Conservation (phyloP, 2,797 vertebrate species). For the Labeo calbasu region DNA sequence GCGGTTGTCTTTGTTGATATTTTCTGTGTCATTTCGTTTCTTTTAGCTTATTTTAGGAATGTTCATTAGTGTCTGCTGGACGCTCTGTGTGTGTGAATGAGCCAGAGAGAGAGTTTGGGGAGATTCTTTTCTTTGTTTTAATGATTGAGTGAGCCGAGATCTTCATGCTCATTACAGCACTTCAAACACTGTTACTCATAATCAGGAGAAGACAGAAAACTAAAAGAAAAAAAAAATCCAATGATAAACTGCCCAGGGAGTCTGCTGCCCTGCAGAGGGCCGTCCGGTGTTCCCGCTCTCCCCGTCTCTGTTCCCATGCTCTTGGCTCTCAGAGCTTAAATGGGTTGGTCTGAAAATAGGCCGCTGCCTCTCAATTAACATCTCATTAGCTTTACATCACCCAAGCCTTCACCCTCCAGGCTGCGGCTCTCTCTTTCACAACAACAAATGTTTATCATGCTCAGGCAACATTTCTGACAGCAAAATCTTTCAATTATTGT, state of each 20-base stretch:
- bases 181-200: conserved; percentile 63
- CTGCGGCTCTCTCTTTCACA: conserved; percentile 10
- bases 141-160: conserved; percentile 64
- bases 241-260: conserved; percentile 40
- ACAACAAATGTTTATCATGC: conserved; percentile 42
- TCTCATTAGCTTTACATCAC: conserved; percentile 56
- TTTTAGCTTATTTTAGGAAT: conserved; percentile 18
- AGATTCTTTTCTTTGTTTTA: conserved; percentile 63
- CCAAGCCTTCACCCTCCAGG: conserved; percentile 34
- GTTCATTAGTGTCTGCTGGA: conserved; percentile 54
- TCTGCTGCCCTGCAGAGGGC: background rate
- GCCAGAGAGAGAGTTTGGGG: conserved; percentile 29
- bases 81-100: conserved; percentile 41
- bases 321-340: conserved; percentile 31
- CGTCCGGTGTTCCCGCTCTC: background rate
- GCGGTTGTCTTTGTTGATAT: conserved; percentile 52
- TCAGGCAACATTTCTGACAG: conserved; percentile 21
- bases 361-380: conserved; percentile 56
- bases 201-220: conserved; percentile 40
- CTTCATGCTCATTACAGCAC: conserved; percentile 65
- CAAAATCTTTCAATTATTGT: conserved; percentile 39
- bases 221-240: conserved; percentile 18
- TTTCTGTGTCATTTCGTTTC: conserved; percentile 38
- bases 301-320: conserved; percentile 20
- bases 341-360: conserved; percentile 47